Evolutionary conservation across 1,140 invertebrate genomes (phyloP), one percentile per base, ranked within the genome.

Genomic region (Bilobella aurantiaca): DNA sequence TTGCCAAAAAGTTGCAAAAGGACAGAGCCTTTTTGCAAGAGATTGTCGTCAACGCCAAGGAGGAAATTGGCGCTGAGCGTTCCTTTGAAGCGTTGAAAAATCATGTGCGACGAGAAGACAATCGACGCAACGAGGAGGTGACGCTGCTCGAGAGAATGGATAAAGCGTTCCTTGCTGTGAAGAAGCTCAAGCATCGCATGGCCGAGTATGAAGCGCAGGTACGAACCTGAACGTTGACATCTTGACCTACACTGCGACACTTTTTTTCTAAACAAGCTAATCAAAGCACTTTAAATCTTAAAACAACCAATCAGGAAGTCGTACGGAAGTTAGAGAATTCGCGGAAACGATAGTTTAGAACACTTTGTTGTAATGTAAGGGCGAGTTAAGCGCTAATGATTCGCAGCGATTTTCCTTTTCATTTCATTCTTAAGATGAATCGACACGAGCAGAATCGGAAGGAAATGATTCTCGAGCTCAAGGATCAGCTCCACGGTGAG

Each of bases 1-100:
- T 63, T n/a, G 63, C 68, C n/a, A 16, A 16, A 23, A 69, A 69
- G 28, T 16, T 66, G 18, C 64, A 69, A 46, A 69, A 63, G 27
- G 60, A 69, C 31, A 37, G 64, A 63, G 30, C 16, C 3, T 66
- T 63, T 21, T 31, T 69, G 3, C 32, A 65, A 14, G 53, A 69
- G 37, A 47, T 69, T 27, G 23, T 69, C 1, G n/a, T 53, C 14
- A 47, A 25, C 18, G 60, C 68, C 0, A 65, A 63, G 49, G 28
- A 46, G 28, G 68, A 69, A 57, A 27, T 69, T 3, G 57, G 46
- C 25, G 60, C 62, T 14, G 3, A 30, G 12, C 2, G 62, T 8
- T 67, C 65, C 2, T 69, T 69, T 49, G 47, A 60, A 46, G 27
- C 37, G 2, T 27, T 66, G 12, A 64, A 64, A 23, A 12, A 29